Conservation (phyloP, 2,797 vertebrate species). For the Taenioides sp. region DNA sequence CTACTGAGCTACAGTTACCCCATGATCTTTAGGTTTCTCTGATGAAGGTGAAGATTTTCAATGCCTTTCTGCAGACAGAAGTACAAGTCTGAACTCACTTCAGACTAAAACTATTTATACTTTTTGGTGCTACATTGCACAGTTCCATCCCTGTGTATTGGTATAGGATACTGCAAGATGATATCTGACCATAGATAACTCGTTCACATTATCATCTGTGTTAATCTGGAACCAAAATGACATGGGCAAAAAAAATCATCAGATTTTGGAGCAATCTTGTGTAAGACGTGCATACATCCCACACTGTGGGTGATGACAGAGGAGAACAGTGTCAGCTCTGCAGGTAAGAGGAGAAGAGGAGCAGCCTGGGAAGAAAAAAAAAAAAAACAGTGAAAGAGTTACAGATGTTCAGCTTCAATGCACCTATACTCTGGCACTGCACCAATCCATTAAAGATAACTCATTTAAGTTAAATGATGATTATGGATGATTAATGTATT, state of each 20-base stretch:
- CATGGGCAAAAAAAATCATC: neutral
- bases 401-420: neutral
- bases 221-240: neutral
- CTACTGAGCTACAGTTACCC: no score
- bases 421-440: no score
- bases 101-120: neutral
- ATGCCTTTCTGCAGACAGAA: neutral
- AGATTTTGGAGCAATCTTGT: neutral
- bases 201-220: neutral
- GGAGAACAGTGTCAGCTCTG: slow-evolving; percentile 2
- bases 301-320: neutral
- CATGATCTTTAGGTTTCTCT: no score
- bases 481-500: no score
- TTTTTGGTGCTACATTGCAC: no score
- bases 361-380: neutral
- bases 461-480: no score
- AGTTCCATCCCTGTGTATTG: neutral
- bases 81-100: neutral
- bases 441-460: no score
- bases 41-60: neutral
- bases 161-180: neutral
- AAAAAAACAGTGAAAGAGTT: neutral
- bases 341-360: neutral
- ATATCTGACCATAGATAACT: neutral
- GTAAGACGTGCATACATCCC: neutral